phyloP scores from a whole-genome alignment of 2,113 vertebrate genomes.

The Sinocyclocheilus maitianheensis region DNA sequence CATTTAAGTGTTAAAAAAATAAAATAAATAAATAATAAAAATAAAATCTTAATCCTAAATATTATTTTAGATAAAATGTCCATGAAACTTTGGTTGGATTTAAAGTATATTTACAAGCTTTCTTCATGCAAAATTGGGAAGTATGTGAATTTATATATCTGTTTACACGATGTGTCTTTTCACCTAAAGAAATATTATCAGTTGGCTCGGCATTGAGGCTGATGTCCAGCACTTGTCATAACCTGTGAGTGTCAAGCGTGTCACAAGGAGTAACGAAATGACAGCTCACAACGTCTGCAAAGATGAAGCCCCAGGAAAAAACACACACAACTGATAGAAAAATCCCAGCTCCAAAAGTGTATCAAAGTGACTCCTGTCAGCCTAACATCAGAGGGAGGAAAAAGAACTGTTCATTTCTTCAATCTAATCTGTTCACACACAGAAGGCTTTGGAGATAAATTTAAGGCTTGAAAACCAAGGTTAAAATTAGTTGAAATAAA shows the following conservation, averaged over 20 bases:
- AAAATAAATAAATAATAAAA: too few species aligned
- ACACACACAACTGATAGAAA: slow-evolving; percentile 89
- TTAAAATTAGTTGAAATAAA: background rate
- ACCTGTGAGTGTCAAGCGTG: slow-evolving; percentile 90
- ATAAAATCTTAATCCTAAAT: background rate
- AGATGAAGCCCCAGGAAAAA: slow-evolving; percentile 91
- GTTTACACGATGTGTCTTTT: slow-evolving; percentile 81
- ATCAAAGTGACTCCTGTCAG: slow-evolving; percentile 99
- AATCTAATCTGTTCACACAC: slow-evolving; percentile 62
- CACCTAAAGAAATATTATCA: slow-evolving; percentile 93
- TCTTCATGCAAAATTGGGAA: background rate
- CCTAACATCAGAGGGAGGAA: slow-evolving; percentile 85
- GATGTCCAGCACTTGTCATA: slow-evolving; percentile 98
- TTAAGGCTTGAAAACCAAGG: background rate
- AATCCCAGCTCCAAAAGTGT: slow-evolving; percentile 93
- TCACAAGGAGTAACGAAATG: slow-evolving; percentile 90
- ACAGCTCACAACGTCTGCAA: slow-evolving; percentile 98
- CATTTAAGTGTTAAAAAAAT: background rate
- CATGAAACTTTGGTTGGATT: background rate
- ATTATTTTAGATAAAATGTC: background rate
- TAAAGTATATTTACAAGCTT: background rate
- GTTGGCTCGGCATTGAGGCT: slow-evolving; percentile 82
- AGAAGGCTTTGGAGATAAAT: slow-evolving; percentile 12
- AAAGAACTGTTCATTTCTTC: slow-evolving; percentile 97
- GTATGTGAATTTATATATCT: slow-evolving; percentile 66